These are phyloP conservation scores for Ethmia dodecea DNA, from an alignment of 2,888 invertebrate species.

Conservation along the genomic window DNA sequence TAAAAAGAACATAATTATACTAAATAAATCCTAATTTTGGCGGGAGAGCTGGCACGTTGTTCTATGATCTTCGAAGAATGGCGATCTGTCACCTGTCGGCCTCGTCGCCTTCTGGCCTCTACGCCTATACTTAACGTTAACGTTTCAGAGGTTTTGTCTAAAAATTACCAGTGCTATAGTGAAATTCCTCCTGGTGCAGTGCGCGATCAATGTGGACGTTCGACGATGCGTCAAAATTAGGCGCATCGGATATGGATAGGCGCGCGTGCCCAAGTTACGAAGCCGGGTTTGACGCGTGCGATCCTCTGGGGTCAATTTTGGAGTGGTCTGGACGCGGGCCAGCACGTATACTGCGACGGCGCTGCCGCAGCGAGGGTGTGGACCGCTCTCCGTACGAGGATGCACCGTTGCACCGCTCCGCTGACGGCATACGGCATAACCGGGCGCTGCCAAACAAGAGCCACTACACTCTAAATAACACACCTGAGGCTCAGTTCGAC, in stretches of 20 bases:
- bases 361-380: conserved; percentile 71
- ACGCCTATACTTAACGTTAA: conserved; percentile 39
- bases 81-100: conserved; percentile 67
- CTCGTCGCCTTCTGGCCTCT: conserved; percentile 49
- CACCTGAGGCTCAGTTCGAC: conserved; percentile 34
- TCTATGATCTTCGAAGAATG: conserved; percentile 45
- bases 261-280: conserved; percentile 65
- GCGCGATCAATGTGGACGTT: conserved; percentile 58
- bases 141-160: conserved; percentile 47
- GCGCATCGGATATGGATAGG: conserved; percentile 67
- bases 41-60: conserved; percentile 61
- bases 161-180: conserved; percentile 67
- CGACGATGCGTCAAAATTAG: conserved; percentile 60
- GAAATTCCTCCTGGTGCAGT: conserved; percentile 45
- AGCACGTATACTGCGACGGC: conserved; percentile 63
- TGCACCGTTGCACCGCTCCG: conserved; percentile 50
- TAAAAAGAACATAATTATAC: no score
- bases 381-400: conserved; percentile 71
- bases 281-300: conserved; percentile 67
- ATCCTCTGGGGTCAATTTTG: conserved; percentile 59
- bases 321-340: conserved; percentile 58
- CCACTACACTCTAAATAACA: conserved; percentile 56
- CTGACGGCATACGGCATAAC: conserved; percentile 43
- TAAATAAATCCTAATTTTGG: conserved; percentile 70
- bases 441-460: conserved; percentile 53